Base-by-base conservation (phyloP, 1,140 invertebrate genomes). In the Steinernema khuongi region DNA sequence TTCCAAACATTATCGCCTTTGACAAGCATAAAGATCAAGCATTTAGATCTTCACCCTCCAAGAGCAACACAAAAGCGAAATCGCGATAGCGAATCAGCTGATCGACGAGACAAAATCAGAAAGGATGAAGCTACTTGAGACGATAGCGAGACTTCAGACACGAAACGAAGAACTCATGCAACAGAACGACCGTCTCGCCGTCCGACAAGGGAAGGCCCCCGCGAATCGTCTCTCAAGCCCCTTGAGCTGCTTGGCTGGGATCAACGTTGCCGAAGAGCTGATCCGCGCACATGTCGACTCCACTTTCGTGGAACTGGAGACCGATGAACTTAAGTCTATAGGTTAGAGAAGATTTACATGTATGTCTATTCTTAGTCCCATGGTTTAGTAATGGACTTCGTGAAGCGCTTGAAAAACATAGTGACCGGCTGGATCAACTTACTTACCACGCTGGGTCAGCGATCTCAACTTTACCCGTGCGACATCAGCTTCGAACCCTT, bases 401-500 rank as follows among this genome's bases (percentile, higher is more conserved):
- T 22, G 22, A 60, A 60, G 26, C 50, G 50, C 50, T 22, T 60
- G 14, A 60, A 60, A 60, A 60, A 22, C 19, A 60, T 60, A 11
- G 19, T 60, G 4, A 60, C 50, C 11, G 50, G 50, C 4, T 60
- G 50, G 50, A 60, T 60, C 14, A 60, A 60, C 50, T 26, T 60
- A 4, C 19, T 60, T 22, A 60, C 50, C 50, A 60, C 50, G 4
- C 22, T 60, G 22, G 22, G 50, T 2, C 11, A 60, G 11, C 50
- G 50, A 22, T 60, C 50, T 60, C 50, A 60, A 26, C 50, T 60
- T 22, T 60, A 60, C 50, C 50, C 50, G 4, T 60, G 50, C 50
- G 50, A 60, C 22, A 60, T 60, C 14, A 60, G 50, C 50, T 60
- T 60, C 50, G 50, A 60, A 22, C 19, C 50, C 14, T 22, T 60